These are phyloP conservation scores for Paramuricea clavata DNA, from an alignment of 92 coral and sea anemone species.

Conservation along the genomic window DNA sequence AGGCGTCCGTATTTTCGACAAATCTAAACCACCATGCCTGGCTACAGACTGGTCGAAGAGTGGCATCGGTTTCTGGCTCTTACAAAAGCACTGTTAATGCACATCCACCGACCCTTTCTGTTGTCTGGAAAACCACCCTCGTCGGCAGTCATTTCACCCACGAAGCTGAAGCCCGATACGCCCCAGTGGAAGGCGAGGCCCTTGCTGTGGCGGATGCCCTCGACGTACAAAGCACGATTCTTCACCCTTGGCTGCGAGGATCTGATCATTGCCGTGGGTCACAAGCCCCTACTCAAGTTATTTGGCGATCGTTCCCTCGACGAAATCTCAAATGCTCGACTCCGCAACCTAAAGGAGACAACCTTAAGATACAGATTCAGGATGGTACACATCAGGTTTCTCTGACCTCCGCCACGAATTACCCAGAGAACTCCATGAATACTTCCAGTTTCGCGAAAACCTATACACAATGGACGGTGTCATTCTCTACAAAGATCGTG, in stretches of 20 bases:
- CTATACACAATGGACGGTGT: constrained; percentile 15
- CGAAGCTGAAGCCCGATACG: not conserved
- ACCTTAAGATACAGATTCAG: constrained; percentile 2
- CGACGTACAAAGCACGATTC: constrained; percentile 23
- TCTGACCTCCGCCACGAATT: constrained; percentile 42
- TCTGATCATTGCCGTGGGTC: constrained; percentile 27
- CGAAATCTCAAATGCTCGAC: constrained; percentile 23
- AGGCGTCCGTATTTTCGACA: constrained; percentile 40
- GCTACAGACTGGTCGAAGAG: constrained; percentile 17
- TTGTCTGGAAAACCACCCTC: constrained; percentile 13
- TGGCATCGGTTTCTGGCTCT: constrained; percentile 35
- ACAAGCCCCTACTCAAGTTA: constrained; percentile 29
- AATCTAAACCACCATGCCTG: constrained; percentile 42
- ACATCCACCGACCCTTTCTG: constrained; percentile 35
- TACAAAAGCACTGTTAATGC: constrained; percentile 39
- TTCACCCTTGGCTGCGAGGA: constrained; percentile 23
- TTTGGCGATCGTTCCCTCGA: constrained; percentile 36
- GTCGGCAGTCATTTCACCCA: constrained; percentile 26
- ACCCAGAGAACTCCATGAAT: constrained; percentile 42
- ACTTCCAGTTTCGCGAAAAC: constrained; percentile 18
- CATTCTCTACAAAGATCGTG: not conserved
- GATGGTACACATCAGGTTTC: constrained; percentile 16
- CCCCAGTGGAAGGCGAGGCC: constrained; percentile 45
- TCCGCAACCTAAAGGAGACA: constrained; percentile 22
- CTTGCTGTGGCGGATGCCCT: constrained; percentile 39